Conservation (phyloP, 2,888 invertebrate genomes). For the Neoaliturus tenellus region DNA sequence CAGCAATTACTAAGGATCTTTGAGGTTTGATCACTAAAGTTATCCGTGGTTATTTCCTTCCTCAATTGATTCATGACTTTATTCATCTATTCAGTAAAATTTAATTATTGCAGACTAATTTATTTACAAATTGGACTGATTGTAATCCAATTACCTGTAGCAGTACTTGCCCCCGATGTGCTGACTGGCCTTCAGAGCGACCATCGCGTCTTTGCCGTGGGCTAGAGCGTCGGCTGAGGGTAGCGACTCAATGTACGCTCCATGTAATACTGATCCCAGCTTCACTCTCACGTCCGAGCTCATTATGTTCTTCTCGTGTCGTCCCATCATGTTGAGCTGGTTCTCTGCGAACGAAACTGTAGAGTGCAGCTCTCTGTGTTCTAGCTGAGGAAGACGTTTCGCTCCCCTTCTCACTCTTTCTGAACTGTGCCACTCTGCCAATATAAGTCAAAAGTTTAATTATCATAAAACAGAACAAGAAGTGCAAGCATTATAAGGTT, state of each 20-base stretch:
- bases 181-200: constrained; percentile 79
- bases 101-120: no score
- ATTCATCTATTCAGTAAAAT: no score
- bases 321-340: constrained; percentile 53
- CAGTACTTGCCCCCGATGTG: constrained; percentile 79
- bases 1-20: no score
- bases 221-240: constrained; percentile 78
- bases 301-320: constrained; percentile 78
- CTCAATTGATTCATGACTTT: no score
- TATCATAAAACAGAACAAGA: no score
- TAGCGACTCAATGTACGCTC: constrained; percentile 76
- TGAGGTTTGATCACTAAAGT: no score
- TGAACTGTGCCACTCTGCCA: constrained; percentile 34
- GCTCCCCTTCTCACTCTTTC: constrained; percentile 43
- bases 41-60: no score
- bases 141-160: constrained; percentile 77
- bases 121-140: no score
- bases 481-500: no score
- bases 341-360: constrained; percentile 37
- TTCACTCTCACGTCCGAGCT: constrained; percentile 76
- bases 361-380: constrained; percentile 39
- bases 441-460: no score
- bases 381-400: constrained; percentile 39
- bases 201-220: constrained; percentile 77
- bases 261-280: constrained; percentile 77